phyloP scores from a whole-genome alignment of 2,113 vertebrate genomes.

The Alethe castanea region DNA sequence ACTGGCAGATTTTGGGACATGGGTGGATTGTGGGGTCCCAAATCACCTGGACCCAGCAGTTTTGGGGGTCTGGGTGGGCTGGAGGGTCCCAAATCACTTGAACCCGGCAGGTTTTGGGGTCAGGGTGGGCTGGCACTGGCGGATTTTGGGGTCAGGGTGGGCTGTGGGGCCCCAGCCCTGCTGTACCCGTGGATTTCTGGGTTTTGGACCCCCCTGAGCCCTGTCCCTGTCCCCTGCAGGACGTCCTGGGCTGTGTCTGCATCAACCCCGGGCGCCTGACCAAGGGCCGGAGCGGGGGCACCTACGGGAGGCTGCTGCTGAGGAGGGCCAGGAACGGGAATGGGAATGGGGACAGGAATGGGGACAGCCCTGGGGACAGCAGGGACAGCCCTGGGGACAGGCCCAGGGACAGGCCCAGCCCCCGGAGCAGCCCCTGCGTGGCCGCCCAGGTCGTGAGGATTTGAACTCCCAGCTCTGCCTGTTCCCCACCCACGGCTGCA shows the following conservation, averaged over 20 bases:
- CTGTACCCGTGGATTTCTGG: too few species aligned
- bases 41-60: too few species aligned
- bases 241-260: slow-evolving; percentile 86
- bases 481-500: neutral
- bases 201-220: too few species aligned
- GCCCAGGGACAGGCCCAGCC: neutral
- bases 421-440: slow-evolving; percentile 71
- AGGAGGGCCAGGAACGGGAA: rapidly evolving
- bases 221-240: slow-evolving; percentile 62
- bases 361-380: rapidly evolving
- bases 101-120: too few species aligned
- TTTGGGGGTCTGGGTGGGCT: too few species aligned
- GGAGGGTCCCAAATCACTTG: too few species aligned
- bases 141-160: too few species aligned
- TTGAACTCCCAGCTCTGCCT: neutral
- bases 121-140: too few species aligned
- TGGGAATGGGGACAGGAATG: rapidly evolving
- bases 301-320: slow-evolving; percentile 78
- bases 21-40: too few species aligned
- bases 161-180: too few species aligned
- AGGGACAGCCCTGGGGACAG: neutral
- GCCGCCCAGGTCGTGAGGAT: slow-evolving; percentile 88
- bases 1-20: too few species aligned
- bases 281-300: slow-evolving; percentile 92
- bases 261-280: slow-evolving; percentile 91